Evolutionary conservation across 2,888 invertebrate species (phyloP).

Genomic region (Pseudoips prasinana): DNA sequence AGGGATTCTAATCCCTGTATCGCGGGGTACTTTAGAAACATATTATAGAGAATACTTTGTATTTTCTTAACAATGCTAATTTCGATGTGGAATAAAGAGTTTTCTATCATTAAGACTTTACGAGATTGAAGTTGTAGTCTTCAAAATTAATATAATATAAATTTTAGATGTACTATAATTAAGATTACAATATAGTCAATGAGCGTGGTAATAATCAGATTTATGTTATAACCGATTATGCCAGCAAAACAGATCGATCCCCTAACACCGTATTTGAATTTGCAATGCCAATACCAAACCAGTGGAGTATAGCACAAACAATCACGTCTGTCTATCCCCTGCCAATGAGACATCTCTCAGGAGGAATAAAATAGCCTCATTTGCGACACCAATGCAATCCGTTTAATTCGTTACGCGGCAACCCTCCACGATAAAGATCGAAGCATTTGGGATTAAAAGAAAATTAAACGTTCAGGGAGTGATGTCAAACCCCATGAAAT

Average conservation of each 20-base stretch:
- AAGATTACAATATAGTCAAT: too few relatives aligned
- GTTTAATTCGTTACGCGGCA: constrained; percentile 76
- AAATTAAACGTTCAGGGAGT: constrained; percentile 74
- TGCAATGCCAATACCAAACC: constrained; percentile 43
- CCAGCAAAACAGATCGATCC: constrained; percentile 15
- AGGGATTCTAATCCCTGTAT: too few relatives aligned
- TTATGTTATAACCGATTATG: too few relatives aligned
- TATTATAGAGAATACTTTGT: too few relatives aligned
- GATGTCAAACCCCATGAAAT: constrained; percentile 66
- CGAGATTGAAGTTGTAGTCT: too few relatives aligned
- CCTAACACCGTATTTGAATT: constrained; percentile 18
- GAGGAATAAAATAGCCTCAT: constrained; percentile 77
- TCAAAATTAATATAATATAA: too few relatives aligned
- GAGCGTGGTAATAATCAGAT: too few relatives aligned
- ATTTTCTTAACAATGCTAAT: too few relatives aligned
- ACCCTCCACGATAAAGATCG: constrained; percentile 74
- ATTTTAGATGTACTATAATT: too few relatives aligned
- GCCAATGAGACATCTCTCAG: constrained; percentile 53
- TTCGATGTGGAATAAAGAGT: too few relatives aligned
- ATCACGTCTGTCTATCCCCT: constrained; percentile 50
- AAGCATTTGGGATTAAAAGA: constrained; percentile 78
- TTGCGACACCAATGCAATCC: constrained; percentile 79
- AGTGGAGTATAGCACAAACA: constrained; percentile 53
- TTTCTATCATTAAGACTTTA: too few relatives aligned
- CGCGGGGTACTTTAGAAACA: too few relatives aligned